Evolutionary conservation across 2,797 vertebrate species (phyloP), one percentile per base, ranked within the genome.

Genomic region (Characodon lateralis): DNA sequence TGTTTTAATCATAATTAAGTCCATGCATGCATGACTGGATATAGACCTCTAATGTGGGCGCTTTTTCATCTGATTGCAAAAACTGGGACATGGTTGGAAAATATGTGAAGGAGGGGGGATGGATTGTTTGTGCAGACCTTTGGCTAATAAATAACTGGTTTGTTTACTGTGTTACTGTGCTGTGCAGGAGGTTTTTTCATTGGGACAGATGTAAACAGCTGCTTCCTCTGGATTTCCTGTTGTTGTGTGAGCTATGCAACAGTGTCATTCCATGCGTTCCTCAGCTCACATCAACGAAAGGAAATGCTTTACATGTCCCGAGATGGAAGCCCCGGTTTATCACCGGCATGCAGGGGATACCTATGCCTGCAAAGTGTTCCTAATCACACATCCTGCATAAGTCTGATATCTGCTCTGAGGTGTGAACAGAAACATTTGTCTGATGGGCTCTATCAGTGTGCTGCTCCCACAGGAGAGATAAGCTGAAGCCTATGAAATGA

Each of bases 191-290:
- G 89, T 92, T 85, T 78, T 78, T 72, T 84, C 86, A 82, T 82
- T 85, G 75, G 75, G 82, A 83, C 81, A 91, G 72, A 91, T 89
- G 81, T 88, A 87, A 94, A 87, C 86, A 86, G 73, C 87, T 2
- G 80, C 86, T 95, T 95, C 94, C 93, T 85, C 79, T 90, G 79
- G 78, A 51, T 89, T 95, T 95, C 94, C 95, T 95, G 95, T 95
- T 95, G 92, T 93, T 92, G 77, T 70, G 77, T 6, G 75, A 81
- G 83, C 85, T 26, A 31, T 69, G 74, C 43, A 77, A 77, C 85
- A 72, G 72, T 86, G 90, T 77, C 80, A 46, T 78, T 81, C 58
- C 77, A 79, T 71, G 87, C 59, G 79, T 87, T 72, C 84, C 89
- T 87, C 88, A 85, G 73, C 80, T 76, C 56, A 26, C 79, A 71